phyloP scores from a whole-genome alignment of 2,797 vertebrate species.

The Melanotaenia trifasciata region DNA sequence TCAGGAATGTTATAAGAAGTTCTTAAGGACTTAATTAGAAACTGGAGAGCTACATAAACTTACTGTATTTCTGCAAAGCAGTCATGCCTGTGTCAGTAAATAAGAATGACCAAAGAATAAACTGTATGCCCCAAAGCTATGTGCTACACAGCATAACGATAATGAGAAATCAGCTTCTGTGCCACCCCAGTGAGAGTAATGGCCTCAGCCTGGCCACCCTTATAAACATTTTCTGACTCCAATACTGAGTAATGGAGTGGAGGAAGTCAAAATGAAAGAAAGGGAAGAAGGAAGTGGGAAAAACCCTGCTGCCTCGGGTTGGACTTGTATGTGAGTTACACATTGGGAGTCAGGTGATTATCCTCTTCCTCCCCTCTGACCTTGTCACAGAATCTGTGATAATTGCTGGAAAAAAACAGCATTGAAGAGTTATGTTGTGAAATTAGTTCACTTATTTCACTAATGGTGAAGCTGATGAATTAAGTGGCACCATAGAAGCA shows the following conservation, averaged over 20 bases:
- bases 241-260: neutral
- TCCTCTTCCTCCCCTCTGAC: neutral
- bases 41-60: neutral
- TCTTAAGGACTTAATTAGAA: neutral
- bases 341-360: neutral
- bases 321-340: neutral
- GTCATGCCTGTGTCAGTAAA: neutral
- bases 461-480: neutral
- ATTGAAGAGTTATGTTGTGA: neutral
- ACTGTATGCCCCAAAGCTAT: neutral
- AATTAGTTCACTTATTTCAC: neutral
- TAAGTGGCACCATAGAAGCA: neutral
- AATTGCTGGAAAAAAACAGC: neutral
- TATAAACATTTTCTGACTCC: neutral
- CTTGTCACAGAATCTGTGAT: neutral
- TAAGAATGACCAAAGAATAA: constrained; percentile 1
- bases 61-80: neutral
- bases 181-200: neutral
- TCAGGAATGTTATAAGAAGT: neutral
- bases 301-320: neutral
- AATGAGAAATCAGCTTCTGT: neutral
- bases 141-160: neutral
- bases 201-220: neutral
- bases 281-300: neutral
- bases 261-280: neutral